Evolutionary conservation across 2,113 vertebrate genomes (phyloP).

Genomic region (Leptobrachium ailaonicum): DNA sequence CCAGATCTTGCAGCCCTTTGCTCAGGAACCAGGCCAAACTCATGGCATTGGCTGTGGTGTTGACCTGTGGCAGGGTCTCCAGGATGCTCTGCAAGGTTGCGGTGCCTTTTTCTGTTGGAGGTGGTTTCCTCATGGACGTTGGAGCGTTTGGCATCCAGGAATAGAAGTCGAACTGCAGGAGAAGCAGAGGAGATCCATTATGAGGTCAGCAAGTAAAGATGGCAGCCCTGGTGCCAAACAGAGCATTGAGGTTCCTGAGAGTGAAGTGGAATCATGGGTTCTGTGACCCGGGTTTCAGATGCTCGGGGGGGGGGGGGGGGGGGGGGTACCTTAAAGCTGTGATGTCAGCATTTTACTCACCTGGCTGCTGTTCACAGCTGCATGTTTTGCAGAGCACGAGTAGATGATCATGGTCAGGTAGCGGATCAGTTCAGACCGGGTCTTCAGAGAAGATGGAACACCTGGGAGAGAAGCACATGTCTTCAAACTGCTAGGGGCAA

Average conservation of each 20-base stretch:
- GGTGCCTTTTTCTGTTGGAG: conserved; percentile 69
- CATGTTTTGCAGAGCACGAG: conserved; percentile 72
- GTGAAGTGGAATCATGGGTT: too few species aligned
- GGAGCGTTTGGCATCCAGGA: conserved; percentile 81
- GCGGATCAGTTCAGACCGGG: conserved; percentile 64
- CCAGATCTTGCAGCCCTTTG: conserved; percentile 64
- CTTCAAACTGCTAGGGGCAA: too few species aligned
- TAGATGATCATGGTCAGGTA: conserved; percentile 78
- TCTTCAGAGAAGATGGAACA: conserved; percentile 66
- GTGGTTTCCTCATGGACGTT: conserved; percentile 68
- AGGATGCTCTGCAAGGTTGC: conserved; percentile 61
- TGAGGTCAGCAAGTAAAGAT: too few species aligned
- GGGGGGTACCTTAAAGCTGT: not conserved
- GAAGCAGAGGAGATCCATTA: conserved; percentile 21
- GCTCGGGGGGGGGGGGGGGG: too few species aligned
- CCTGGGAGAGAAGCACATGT: conserved; percentile 54
- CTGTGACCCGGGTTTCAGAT: too few species aligned
- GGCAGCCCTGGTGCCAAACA: too few species aligned
- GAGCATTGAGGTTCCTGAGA: too few species aligned
- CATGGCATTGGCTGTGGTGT: conserved; percentile 64
- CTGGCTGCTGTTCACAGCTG: conserved; percentile 81
- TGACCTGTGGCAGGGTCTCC: conserved; percentile 70
- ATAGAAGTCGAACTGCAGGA: conserved; percentile 70
- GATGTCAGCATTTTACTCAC: conserved; percentile 51
- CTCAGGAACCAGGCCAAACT: conserved; percentile 65